Base-by-base conservation (phyloP, 1,140 invertebrate species). In the Drosophila lini region DNA sequence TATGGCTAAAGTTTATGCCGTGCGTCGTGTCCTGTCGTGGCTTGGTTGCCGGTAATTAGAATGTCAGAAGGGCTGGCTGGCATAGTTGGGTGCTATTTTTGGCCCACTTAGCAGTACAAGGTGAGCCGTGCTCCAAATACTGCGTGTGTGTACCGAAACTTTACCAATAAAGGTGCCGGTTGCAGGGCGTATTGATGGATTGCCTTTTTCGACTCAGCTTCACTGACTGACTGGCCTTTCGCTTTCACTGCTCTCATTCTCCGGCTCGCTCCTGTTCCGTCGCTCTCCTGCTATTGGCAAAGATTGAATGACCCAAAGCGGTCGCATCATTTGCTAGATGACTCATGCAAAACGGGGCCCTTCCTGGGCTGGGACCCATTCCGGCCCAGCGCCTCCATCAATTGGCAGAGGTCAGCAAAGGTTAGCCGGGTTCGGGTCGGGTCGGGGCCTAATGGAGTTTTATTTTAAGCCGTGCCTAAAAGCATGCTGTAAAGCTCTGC, bases 261-360 rank as follows among this genome's bases (percentile, higher is more conserved):
- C n/a, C 16, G 45, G 25, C 10, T n/a, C 50, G 16, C 28, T 28
- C 15, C 15, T 4, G 3, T 13, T 19, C 2, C 28, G 28, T 11
- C 28, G 10, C 40, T 45, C 31, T 16, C 19, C 71, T 69, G 50
- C 48, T 48, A 75, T 79, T 83, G 79, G 61, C 58, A 68, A 62
- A 78, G 68, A 81, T 81, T 81, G 74, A 82, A 64, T 40, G 68
- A 63, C 58, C 59, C 45, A 38, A 64, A 41, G 57, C 11, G 32
- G 50, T 36, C 34, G 32, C 65, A 82, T 77, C 79, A 83, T 86
- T 86, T 88, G 83, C 82, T 74, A 83, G 84, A 89, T 88, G 83
- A 88, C 84, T 82, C 80, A 88, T 80, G 84, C 60, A 74, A 81
- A 84, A 76, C 16, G 25, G 16, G 56, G n/a, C 42, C 52, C 28